Conservation (phyloP, 2,113 vertebrate species). For the Bettongia penicillata region DNA sequence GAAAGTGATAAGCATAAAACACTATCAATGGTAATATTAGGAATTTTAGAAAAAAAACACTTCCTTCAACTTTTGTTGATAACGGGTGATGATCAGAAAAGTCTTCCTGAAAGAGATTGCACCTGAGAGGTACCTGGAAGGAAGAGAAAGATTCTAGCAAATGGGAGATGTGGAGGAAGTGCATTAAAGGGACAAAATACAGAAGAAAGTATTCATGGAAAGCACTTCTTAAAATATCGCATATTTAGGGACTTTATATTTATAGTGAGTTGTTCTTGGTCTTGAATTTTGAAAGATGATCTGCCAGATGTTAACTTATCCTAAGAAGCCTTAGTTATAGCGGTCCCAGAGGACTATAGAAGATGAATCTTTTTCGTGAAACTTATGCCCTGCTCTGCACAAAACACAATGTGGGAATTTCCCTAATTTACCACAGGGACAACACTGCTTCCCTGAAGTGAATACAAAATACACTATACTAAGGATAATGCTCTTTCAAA, state of each 20-base stretch:
- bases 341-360: slow-evolving; percentile 16
- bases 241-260: neutral
- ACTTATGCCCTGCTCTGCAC: neutral
- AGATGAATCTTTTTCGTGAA: neutral
- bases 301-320: neutral
- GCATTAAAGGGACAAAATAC: neutral
- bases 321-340: neutral
- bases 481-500: neutral
- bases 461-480: neutral
- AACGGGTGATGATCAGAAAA: neutral
- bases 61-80: neutral
- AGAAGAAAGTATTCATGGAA: neutral
- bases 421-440: neutral
- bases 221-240: neutral
- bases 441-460: neutral
- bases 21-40: neutral
- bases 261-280: neutral
- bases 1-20: neutral
- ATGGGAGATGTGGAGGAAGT: neutral
- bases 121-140: neutral
- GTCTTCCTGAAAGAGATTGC: neutral
- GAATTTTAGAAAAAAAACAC: neutral
- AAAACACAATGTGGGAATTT: neutral
- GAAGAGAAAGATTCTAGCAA: neutral
- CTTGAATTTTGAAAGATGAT: slow-evolving; percentile 1